Percentiles rank a stretch among this genome's conserved stretches.
phyloP scores from a whole-genome alignment of 2,888 invertebrate species.

The Parapristionchus giblindavisi region DNA sequence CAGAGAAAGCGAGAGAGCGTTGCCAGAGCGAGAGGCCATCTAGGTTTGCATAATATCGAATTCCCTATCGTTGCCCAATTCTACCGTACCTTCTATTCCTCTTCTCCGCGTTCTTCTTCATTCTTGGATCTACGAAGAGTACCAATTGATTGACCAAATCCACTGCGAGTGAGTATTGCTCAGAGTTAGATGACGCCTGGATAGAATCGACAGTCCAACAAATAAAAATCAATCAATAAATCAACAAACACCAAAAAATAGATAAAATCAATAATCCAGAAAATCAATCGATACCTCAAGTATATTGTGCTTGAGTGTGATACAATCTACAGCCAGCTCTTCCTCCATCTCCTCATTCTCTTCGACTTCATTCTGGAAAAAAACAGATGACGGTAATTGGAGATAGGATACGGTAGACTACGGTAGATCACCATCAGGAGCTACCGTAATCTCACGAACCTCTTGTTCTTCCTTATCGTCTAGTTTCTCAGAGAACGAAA shows the following conservation, averaged over 20 bases:
- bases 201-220: neutral
- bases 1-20: too few species aligned
- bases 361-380: slow-evolving; percentile 8
- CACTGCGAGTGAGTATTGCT: slow-evolving; percentile 88
- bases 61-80: neutral
- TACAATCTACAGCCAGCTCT: slow-evolving; percentile 33
- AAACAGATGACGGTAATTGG: too few species aligned
- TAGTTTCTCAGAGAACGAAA: slow-evolving; percentile 77
- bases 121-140: slow-evolving; percentile 92
- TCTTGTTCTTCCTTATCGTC: slow-evolving; percentile 74
- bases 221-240: neutral
- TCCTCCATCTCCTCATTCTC: slow-evolving; percentile 36
- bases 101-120: slow-evolving; percentile 80
- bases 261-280: neutral
- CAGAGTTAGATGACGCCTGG: slow-evolving; percentile 47
- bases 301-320: slow-evolving; percentile 83
- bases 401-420: too few species aligned
- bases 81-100: slow-evolving; percentile 24
- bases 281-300: slow-evolving; percentile 79
- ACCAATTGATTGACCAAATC: slow-evolving; percentile 97
- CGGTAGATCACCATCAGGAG: too few species aligned
- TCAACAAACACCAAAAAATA: too few species aligned
- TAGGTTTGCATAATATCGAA: too few species aligned
- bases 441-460: neutral
- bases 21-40: too few species aligned